These are phyloP conservation scores for Dasyprocta punctata DNA, from an alignment of 2,113 vertebrate genomes.

Conservation along the genomic window DNA sequence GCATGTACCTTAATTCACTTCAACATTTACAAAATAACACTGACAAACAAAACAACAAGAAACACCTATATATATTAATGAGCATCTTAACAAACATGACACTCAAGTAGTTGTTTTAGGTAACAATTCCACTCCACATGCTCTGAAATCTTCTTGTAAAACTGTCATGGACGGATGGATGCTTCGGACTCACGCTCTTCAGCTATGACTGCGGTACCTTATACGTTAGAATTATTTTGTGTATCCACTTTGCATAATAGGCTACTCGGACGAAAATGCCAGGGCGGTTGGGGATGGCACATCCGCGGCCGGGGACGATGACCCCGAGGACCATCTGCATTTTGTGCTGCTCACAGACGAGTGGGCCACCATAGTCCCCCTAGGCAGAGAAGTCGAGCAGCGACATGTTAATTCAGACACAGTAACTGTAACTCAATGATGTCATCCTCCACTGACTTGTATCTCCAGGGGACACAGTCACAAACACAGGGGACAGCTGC, in stretches of 20 bases:
- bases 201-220: constrained; percentile 78
- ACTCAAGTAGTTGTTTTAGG: constrained; percentile 85
- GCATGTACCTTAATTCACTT: constrained; percentile 86
- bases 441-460: not conserved
- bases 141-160: constrained; percentile 74
- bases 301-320: constrained; percentile 96
- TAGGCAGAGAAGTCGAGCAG: constrained; percentile 79
- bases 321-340: constrained; percentile 95
- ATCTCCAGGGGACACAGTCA: not conserved
- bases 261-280: constrained; percentile 96
- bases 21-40: constrained; percentile 86
- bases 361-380: constrained; percentile 97
- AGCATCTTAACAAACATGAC: constrained; percentile 84
- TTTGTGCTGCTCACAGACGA: constrained; percentile 96
- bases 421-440: not conserved
- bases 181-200: not conserved
- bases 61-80: constrained; percentile 87
- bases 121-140: constrained; percentile 76
- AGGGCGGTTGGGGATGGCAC: constrained; percentile 94
- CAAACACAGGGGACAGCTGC: not conserved
- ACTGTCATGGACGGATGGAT: constrained; percentile 60
- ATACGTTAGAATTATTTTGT: constrained; percentile 93
- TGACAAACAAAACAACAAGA: constrained; percentile 83
- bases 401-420: constrained; percentile 28
- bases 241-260: constrained; percentile 97